Percentiles rank a stretch among this genome's conserved stretches.
These are phyloP conservation scores for Radopholus similis DNA, from an alignment of 1,140 invertebrate genomes.

Conservation along the genomic window DNA sequence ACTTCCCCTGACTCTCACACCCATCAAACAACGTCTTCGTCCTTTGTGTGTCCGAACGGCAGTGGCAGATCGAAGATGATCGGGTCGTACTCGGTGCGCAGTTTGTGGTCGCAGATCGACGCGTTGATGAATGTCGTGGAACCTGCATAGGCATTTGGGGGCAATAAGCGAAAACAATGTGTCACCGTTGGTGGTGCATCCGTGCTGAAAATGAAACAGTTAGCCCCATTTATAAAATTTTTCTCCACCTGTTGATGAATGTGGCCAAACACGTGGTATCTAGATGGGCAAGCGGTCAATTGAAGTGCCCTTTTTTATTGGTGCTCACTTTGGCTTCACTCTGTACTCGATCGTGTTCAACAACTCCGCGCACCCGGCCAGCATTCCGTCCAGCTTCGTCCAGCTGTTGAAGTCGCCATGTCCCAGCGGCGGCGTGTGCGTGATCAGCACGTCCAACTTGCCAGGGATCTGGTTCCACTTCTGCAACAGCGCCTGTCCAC, in stretches of 20 bases:
- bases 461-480: slow-evolving; percentile 77
- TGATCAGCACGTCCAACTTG: slow-evolving; percentile 74
- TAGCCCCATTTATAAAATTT: no score
- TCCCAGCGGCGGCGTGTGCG: slow-evolving; percentile 64
- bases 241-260: slow-evolving; percentile 48
- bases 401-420: slow-evolving; percentile 52
- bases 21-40: slow-evolving; percentile 17
- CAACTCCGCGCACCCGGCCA: slow-evolving; percentile 76
- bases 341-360: slow-evolving; percentile 74
- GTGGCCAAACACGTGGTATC: slow-evolving; percentile 61
- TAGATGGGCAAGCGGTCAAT: slow-evolving; percentile 57
- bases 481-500: slow-evolving; percentile 69
- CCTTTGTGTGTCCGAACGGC: slow-evolving; percentile 39
- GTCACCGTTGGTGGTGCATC: slow-evolving; percentile 39
- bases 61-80: slow-evolving; percentile 46
- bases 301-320: background rate
- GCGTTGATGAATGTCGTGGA: slow-evolving; percentile 45
- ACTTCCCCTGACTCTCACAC: no score
- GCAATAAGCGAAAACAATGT: background rate
- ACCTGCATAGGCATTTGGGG: background rate
- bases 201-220: no score
- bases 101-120: slow-evolving; percentile 33
- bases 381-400: slow-evolving; percentile 62
- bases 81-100: slow-evolving; percentile 33
- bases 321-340: slow-evolving; percentile 64